Percentiles rank a stretch among this genome's conserved stretches.
Evolutionary conservation across 2,888 invertebrate genomes (phyloP).

Genomic region (Dendrolimus houi): DNA sequence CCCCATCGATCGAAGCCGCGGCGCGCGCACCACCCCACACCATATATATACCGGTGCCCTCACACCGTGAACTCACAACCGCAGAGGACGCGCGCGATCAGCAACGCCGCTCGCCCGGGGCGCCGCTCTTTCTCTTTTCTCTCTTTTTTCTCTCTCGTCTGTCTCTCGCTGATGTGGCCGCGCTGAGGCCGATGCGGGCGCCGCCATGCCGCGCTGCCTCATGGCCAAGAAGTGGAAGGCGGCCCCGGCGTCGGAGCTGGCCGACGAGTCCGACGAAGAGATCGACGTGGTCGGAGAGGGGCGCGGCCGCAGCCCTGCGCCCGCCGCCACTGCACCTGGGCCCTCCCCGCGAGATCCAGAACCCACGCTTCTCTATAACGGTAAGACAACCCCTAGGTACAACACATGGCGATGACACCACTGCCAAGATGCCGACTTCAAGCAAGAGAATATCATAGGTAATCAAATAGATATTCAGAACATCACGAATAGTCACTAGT

Average conservation of each 20-base stretch:
- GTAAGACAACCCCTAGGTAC: constrained; percentile 74
- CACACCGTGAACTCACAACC: constrained; percentile 67
- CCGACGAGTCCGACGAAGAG: constrained; percentile 84
- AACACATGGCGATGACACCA: constrained; percentile 52
- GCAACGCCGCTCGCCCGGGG: constrained; percentile 70
- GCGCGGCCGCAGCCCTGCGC: constrained; percentile 72
- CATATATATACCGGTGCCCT: constrained; percentile 66
- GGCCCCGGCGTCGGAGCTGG: constrained; percentile 73
- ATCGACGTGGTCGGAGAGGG: constrained; percentile 93
- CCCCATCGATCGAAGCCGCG: constrained; percentile 57
- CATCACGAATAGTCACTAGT: background rate
- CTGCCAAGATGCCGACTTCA: constrained; percentile 73
- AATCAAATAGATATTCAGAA: no score
- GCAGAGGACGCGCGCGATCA: constrained; percentile 75
- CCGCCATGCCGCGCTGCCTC: constrained; percentile 94
- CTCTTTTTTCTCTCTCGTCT: constrained; percentile 73
- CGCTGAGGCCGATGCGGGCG: constrained; percentile 74
- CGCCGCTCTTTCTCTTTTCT: constrained; percentile 74
- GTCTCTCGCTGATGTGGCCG: constrained; percentile 71
- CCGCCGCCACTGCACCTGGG: constrained; percentile 78
- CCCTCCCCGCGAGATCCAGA: constrained; percentile 82
- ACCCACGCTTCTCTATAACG: constrained; percentile 86
- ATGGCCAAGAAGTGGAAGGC: constrained; percentile 98
- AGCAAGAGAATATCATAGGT: background rate
- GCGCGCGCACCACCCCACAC: constrained; percentile 58